These are phyloP conservation scores for Myathropa florea DNA, from an alignment of 2,888 invertebrate genomes.

Conservation along the genomic window DNA sequence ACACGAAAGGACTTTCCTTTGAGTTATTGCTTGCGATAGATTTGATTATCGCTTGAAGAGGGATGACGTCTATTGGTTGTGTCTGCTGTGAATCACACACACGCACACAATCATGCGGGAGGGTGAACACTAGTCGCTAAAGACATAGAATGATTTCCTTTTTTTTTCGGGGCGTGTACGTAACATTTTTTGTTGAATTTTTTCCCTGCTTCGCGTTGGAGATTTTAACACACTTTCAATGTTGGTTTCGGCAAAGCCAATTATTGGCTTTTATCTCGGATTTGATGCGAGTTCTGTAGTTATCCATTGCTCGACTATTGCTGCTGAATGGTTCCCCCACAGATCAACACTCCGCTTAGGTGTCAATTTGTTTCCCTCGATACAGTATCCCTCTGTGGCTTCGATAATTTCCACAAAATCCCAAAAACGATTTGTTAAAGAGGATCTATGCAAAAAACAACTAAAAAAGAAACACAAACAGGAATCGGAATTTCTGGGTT, in stretches of 20 bases:
- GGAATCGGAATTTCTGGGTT: slow-evolving; percentile 26
- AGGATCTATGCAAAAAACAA: slow-evolving; percentile 25
- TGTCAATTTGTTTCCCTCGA: slow-evolving; percentile 16
- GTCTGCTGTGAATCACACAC: neutral
- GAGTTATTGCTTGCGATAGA: slow-evolving; percentile 66
- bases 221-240: no score
- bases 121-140: no score
- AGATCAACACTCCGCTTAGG: neutral
- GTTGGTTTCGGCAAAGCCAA: no score
- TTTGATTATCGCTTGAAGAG: slow-evolving; percentile 65
- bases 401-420: slow-evolving; percentile 23
- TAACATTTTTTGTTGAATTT: neutral
- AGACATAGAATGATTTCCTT: neutral
- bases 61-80: slow-evolving; percentile 53
- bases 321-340: no score
- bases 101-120: neutral
- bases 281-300: no score
- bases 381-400: slow-evolving; percentile 33
- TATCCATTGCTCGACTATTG: no score
- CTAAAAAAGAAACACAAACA: neutral
- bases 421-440: slow-evolving; percentile 45
- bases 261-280: no score
- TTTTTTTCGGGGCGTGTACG: neutral
- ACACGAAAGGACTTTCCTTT: slow-evolving; percentile 54
- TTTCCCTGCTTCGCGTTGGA: no score